These are phyloP conservation scores for Melanaphis sacchari DNA, from an alignment of 1,140 invertebrate genomes.

Conservation along the genomic window DNA sequence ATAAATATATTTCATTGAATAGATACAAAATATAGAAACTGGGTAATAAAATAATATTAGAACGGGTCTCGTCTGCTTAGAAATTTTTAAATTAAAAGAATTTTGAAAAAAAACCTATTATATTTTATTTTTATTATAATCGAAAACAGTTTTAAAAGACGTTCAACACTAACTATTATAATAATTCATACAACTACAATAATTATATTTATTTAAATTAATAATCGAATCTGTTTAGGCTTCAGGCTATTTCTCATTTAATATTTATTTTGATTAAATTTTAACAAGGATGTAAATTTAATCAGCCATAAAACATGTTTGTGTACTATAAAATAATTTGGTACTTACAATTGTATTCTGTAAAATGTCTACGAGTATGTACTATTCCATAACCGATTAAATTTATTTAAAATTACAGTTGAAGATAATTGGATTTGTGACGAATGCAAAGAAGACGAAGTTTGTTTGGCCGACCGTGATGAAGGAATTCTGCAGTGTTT, in stretches of 20 bases:
- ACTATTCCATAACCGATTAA: neutral
- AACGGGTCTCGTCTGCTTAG: neutral
- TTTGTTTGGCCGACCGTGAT: constrained; percentile 72
- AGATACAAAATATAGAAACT: neutral
- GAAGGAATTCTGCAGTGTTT: constrained; percentile 72
- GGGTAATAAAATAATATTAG: neutral
- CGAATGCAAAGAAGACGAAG: constrained; percentile 67
- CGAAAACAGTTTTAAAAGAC: neutral
- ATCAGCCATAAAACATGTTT: neutral
- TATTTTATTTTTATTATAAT: neutral
- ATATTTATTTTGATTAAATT: constrained; percentile 25
- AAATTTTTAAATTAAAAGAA: neutral
- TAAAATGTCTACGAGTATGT: neutral
- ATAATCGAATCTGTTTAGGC: neutral
- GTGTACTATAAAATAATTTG: neutral
- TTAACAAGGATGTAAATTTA: neutral
- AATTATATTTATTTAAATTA: constrained; percentile 31
- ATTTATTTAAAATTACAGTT: constrained; percentile 12
- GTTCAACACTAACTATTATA: neutral
- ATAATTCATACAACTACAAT: neutral
- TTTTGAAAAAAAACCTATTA: neutral
- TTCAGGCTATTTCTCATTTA: neutral
- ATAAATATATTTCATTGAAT: neutral
- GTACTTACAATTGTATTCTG: neutral
- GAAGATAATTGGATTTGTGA: constrained; percentile 63